Evolutionary conservation across 2,797 vertebrate species (phyloP), one percentile per base, ranked within the genome.

Genomic region (Lates japonicus): DNA sequence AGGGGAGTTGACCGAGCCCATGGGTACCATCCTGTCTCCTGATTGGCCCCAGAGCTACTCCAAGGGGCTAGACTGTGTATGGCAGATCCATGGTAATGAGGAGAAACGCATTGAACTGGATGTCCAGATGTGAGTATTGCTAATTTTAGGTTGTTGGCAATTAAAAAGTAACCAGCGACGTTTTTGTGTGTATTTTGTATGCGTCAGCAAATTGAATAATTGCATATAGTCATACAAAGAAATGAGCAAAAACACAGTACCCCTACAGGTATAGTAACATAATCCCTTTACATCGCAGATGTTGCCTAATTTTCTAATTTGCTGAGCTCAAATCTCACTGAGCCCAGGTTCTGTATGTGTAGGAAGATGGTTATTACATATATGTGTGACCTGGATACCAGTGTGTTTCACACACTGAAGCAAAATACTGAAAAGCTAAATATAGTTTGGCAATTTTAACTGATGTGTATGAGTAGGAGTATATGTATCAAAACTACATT

Each of bases 11-110:
- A 96, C 96, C 0, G 96, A 97, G 57, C 80, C 96, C 0, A 90
- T 94, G 0, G 97, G 97, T 11, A 97, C 97, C 19, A 96, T 98
- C 74, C 95, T 98, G 77, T 98, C 97, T 85, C 97, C 97, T 5
- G 97, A 98, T 83, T 98, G 97, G 97, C 97, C 97, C 39, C 97
- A 97, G 92, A 97, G 97, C 88, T 98, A 98, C 73, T 96, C 96
- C 76, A 97, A 97, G 31, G 96, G 97, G 14, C 95, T 96, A 46
- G 97, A 98, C 91, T 98, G 97, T 31, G 94, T 97, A 29, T 98
- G 97, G 97, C 96, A 96, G 84, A 96, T 98, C 81, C 97, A 96
- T 1, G 97, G 96, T 19, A 97, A 95, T 31, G 97, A 98, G 79
- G 97, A 98, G 92, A 97, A 97, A 85, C 95, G 96, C 70, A 95